A percentile compares a stretch with the other conserved stretches of the same genome.
These are phyloP conservation scores for Pungitius pungitius DNA, from an alignment of 2,113 vertebrate genomes.

Conservation along the genomic window DNA sequence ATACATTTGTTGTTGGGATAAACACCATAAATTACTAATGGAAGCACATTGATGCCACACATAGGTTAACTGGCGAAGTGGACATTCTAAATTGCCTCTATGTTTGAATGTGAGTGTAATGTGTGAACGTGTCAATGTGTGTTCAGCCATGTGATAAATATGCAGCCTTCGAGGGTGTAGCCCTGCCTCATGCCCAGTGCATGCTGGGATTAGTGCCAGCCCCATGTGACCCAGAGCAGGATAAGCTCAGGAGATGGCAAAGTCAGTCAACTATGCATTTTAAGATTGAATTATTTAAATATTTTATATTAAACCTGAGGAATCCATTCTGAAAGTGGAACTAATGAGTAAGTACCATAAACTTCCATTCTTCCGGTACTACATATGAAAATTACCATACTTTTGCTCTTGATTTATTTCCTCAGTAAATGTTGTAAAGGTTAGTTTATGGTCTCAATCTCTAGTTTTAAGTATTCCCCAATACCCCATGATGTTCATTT, in stretches of 20 bases:
- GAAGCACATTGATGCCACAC: background rate
- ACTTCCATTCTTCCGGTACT: background rate
- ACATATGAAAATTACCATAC: background rate
- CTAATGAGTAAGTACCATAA: background rate
- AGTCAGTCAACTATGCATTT: no score
- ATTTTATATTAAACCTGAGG: no score
- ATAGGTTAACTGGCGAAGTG: constrained; percentile 40
- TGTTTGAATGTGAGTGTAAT: constrained; percentile 49
- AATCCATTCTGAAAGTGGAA: background rate
- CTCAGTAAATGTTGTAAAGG: background rate
- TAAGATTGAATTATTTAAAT: background rate
- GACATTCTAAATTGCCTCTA: constrained; percentile 43
- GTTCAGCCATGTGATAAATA: constrained; percentile 29
- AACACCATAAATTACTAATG: constrained; percentile 1
- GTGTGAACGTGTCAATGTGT: constrained; percentile 42
- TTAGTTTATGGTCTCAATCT: background rate
- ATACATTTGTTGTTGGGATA: background rate
- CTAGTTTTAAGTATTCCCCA: background rate
- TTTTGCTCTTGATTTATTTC: background rate
- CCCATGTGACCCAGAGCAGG: constrained; percentile 11
- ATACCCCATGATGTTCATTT: background rate
- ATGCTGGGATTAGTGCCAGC: constrained; percentile 36
- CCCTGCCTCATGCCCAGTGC: constrained; percentile 32
- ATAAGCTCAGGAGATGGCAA: background rate
- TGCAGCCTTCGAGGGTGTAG: constrained; percentile 35